Evolutionary conservation across 2,888 invertebrate genomes (phyloP).

Genomic region (Ferrisia virgata): DNA sequence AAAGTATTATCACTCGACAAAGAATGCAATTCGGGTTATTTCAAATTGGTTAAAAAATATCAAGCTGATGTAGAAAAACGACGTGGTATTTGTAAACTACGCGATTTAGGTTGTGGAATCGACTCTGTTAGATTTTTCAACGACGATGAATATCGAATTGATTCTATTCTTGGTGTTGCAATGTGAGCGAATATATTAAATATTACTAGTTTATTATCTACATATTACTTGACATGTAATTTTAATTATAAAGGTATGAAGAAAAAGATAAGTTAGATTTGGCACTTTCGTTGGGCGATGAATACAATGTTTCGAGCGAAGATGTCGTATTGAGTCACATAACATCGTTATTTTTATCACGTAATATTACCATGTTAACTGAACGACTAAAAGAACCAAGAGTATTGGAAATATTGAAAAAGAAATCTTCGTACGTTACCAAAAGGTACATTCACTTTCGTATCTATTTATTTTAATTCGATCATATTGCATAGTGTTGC

Average conservation of each 20-base stretch:
- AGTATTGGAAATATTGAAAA: conserved; percentile 27
- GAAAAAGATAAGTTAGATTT: conserved; percentile 39
- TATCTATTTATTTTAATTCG: not conserved
- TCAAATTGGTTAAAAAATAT: conserved; percentile 28
- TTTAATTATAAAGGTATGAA: conserved; percentile 31
- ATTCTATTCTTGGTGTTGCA: conserved; percentile 38
- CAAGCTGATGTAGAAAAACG: not conserved
- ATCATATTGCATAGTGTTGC: too few species aligned
- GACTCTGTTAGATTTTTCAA: conserved; percentile 39
- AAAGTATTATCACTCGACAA: not conserved
- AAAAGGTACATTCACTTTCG: not conserved
- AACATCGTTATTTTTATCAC: conserved; percentile 18
- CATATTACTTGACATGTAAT: not conserved
- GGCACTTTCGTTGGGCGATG: conserved; percentile 34
- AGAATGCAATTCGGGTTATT: not conserved
- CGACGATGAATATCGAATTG: conserved; percentile 33
- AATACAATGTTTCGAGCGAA: conserved; percentile 13
- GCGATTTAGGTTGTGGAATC: conserved; percentile 40
- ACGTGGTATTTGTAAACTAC: conserved; percentile 3
- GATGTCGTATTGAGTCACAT: conserved; percentile 35
- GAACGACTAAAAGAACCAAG: conserved; percentile 35
- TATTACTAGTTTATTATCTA: not conserved
- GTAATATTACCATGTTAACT: conserved; percentile 31
- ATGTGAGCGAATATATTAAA: conserved; percentile 23
- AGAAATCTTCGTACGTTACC: not conserved